These are phyloP conservation scores for Myotis pilosus DNA, from an alignment of 2,797 vertebrate genomes.

Conservation along the genomic window DNA sequence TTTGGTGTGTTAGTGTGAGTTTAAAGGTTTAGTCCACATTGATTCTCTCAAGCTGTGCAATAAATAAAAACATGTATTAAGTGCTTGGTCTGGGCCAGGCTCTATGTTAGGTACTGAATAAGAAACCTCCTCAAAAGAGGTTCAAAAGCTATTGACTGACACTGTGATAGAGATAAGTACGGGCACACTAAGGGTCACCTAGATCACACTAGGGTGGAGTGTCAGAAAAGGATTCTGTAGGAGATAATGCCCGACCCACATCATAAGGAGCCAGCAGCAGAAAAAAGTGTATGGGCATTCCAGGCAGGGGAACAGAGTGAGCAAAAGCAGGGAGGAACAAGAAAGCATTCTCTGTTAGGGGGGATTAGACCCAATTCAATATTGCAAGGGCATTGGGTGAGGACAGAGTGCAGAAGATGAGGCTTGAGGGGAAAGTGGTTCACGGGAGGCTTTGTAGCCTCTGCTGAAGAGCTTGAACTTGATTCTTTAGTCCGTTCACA, in stretches of 20 bases:
- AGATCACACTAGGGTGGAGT: not conserved
- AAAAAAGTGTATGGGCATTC: not conserved
- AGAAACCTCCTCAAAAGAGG: not conserved
- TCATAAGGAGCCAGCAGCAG: not conserved
- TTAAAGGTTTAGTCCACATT: not conserved
- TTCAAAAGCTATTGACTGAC: not conserved
- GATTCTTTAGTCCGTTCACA: not conserved
- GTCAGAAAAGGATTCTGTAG: not conserved
- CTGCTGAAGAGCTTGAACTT: not conserved
- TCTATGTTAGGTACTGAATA: not conserved
- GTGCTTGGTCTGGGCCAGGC: not conserved
- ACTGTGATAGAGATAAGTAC: not conserved
- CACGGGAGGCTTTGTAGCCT: not conserved
- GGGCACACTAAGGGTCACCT: not conserved
- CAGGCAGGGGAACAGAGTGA: not conserved
- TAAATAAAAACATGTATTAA: not conserved
- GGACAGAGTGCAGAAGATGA: not conserved
- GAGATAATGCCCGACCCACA: not conserved
- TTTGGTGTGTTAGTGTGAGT: not conserved
- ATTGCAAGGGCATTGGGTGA: not conserved
- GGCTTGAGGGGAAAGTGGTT: not conserved
- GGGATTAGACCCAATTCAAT: not conserved
- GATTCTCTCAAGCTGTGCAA: conserved; percentile 3
- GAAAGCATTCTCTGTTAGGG: not conserved
- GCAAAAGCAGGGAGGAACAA: not conserved